Evolutionary conservation across 2,888 invertebrate genomes (phyloP).

Genomic region (Saturnia pavonia): DNA sequence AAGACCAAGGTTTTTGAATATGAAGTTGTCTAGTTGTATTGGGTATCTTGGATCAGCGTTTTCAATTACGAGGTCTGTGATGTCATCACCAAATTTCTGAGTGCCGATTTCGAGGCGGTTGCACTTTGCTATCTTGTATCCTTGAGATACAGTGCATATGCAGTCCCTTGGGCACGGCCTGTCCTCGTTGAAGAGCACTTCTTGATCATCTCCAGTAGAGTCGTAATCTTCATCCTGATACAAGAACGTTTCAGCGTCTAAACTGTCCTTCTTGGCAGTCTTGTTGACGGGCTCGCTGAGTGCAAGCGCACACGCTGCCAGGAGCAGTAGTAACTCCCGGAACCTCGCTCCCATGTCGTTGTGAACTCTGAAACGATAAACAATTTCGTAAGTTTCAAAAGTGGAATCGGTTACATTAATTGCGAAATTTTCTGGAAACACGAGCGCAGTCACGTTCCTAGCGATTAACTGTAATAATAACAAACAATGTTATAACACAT

Average conservation of each 20-base stretch:
- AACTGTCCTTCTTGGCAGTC: conserved; percentile 55
- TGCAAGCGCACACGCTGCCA: conserved; percentile 72
- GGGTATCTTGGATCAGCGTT: conserved; percentile 82
- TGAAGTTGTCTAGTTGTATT: conserved; percentile 82
- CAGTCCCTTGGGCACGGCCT: conserved; percentile 84
- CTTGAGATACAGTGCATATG: conserved; percentile 82
- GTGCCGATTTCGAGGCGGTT: conserved; percentile 85
- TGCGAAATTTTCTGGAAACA: conserved; percentile 50
- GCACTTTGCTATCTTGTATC: conserved; percentile 85
- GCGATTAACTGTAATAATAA: conserved; percentile 46
- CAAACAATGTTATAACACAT: conserved; percentile 50
- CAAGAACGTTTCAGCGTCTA: conserved; percentile 57
- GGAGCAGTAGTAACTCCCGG: conserved; percentile 76
- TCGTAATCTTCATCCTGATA: conserved; percentile 73
- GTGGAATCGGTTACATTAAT: conserved; percentile 42
- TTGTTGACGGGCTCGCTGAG: conserved; percentile 65
- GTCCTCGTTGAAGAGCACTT: conserved; percentile 73
- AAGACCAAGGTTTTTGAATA: conserved; percentile 84
- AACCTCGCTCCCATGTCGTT: conserved; percentile 76
- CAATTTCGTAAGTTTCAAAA: conserved; percentile 31
- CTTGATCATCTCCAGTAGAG: conserved; percentile 68
- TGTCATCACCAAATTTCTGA: conserved; percentile 85
- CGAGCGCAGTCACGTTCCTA: conserved; percentile 45
- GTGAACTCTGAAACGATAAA: conserved; percentile 73
- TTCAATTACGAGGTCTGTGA: conserved; percentile 85